Evolutionary conservation across 1,140 invertebrate genomes (phyloP), one percentile per base, ranked within the genome.

Genomic region (Drosophila sp.): DNA sequence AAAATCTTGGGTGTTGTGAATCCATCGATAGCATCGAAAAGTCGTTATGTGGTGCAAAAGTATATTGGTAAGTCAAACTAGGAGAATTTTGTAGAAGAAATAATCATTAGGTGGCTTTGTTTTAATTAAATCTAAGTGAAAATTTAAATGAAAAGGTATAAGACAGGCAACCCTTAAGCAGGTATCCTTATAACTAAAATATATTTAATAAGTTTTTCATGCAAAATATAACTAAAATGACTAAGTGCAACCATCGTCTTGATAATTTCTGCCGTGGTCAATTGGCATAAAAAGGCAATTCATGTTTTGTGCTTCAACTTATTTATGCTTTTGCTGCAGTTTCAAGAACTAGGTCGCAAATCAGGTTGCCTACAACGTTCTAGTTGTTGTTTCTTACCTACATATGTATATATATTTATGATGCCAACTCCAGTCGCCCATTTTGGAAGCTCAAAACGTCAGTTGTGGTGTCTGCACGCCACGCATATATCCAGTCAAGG

Each of bases 1-100:
- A 96, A 97, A 79, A 98, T 99, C 41, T 92, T 97, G 72, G 95
- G 95, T 54, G 95, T 95, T 70, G 93, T 96, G 33, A 95, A 94
- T 90, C 93, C 93, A 5, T 92, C 92, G 6, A 84, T 92, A 65
- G 93, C 94, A 23, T 93, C 93, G 60, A 96, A 97, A 90, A 94
- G 95, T 69, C 95, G 96, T 93, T 98, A 96, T 92, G 97, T 99
- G 40, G 96, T 98, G 25, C 98, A 98, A 92, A 99, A 99, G 93
- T 98, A 99, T 92, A 98, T 99, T 78, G 97, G 97, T 98, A 93
- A 92, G 91, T 72, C 17, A 0, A n/a, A 29, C 10, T 30, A 6
- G 35, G 7, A 58, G 7, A 23, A 17, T 2, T 17, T 6, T 2
- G 29, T 55, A 29, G 10, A 30, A 55, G 1, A 30, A 8, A 32